Evolutionary conservation across 1,140 invertebrate species (phyloP).

Genomic region (Ectropis grisescens): DNA sequence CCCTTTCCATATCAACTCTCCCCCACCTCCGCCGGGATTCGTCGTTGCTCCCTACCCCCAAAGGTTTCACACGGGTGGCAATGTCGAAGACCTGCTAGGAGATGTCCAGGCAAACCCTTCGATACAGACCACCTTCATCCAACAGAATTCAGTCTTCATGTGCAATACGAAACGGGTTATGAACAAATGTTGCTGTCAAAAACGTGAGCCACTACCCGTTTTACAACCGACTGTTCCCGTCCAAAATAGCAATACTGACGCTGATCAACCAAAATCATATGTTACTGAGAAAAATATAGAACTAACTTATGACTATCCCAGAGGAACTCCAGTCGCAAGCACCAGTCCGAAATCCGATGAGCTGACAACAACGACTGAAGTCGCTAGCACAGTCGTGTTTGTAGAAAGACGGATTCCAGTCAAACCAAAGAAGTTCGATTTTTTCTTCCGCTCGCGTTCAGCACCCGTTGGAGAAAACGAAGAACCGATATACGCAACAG

Average conservation of each 20-base stretch:
- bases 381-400: slow-evolving; percentile 65
- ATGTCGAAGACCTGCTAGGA: slow-evolving; percentile 57
- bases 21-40: slow-evolving; percentile 50
- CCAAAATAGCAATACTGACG: slow-evolving; percentile 17
- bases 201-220: slow-evolving; percentile 29
- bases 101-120: slow-evolving; percentile 48
- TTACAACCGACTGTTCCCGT: slow-evolving; percentile 12
- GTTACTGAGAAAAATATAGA: slow-evolving; percentile 68
- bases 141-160: slow-evolving; percentile 64
- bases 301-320: slow-evolving; percentile 64
- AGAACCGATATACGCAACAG: slow-evolving; percentile 66
- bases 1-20: slow-evolving; percentile 36
- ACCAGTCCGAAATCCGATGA: slow-evolving; percentile 39
- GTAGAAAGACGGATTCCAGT: slow-evolving; percentile 60
- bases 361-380: slow-evolving; percentile 62
- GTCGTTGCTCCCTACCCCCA: slow-evolving; percentile 46
- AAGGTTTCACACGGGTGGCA: slow-evolving; percentile 57
- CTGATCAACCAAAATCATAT: slow-evolving; percentile 43
- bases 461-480: slow-evolving; percentile 61
- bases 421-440: slow-evolving; percentile 57
- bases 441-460: slow-evolving; percentile 63
- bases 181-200: slow-evolving; percentile 54
- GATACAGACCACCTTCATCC: slow-evolving; percentile 50
- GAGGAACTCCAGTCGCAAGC: slow-evolving; percentile 41
- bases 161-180: slow-evolving; percentile 61